These are phyloP conservation scores for Ictalurus punctatus DNA, from an alignment of 2,113 vertebrate species.

Conservation along the genomic window DNA sequence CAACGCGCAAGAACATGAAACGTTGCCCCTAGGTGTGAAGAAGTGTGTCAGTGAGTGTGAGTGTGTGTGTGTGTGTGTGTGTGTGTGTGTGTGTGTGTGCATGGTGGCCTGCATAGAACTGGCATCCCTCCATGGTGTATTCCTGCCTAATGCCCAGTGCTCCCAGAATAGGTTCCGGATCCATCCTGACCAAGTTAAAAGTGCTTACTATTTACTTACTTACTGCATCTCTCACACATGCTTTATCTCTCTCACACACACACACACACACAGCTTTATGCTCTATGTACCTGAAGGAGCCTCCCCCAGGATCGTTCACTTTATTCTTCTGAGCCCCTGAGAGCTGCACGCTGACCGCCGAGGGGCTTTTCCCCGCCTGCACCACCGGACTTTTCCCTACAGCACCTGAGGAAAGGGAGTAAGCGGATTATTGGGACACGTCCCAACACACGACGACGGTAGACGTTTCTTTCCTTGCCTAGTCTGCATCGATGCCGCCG, in stretches of 20 bases:
- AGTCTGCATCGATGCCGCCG: neutral
- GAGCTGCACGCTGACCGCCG: slow-evolving; percentile 78
- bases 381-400: slow-evolving; percentile 77
- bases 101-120: neutral
- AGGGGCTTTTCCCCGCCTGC: slow-evolving; percentile 76
- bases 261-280: neutral
- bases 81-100: neutral
- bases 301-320: slow-evolving; percentile 82
- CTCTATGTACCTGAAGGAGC: slow-evolving; percentile 79
- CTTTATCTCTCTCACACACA: neutral
- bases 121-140: neutral
- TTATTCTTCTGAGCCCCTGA: slow-evolving; percentile 87
- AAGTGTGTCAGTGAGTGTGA: neutral
- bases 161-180: neutral
- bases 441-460: slow-evolving; percentile 21
- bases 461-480: too few relatives aligned
- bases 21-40: neutral
- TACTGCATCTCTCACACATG: neutral
- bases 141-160: neutral
- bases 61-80: neutral
- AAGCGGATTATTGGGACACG: slow-evolving; percentile 72
- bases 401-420: slow-evolving; percentile 70
- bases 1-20: neutral
- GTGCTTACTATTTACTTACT: too few relatives aligned
- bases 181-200: neutral